Evolutionary conservation across 2,888 invertebrate species (phyloP).

Genomic region (Petrolisthes manimaculis): DNA sequence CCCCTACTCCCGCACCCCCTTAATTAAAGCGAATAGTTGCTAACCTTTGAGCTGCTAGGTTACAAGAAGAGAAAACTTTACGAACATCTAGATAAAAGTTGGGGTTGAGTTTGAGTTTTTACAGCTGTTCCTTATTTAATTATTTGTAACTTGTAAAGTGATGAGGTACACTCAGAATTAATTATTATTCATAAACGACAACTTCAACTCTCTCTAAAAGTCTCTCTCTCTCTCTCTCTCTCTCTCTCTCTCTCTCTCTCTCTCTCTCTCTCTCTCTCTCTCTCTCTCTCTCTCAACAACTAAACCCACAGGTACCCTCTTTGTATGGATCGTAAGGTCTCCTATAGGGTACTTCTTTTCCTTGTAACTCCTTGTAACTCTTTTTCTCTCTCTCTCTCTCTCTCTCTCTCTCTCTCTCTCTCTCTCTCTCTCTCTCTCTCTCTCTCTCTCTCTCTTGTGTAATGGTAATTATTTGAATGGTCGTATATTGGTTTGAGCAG

Average conservation of each 20-base stretch:
- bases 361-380: too few relatives aligned
- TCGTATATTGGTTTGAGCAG: background rate
- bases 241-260: slow-evolving; percentile 27
- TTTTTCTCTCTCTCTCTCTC: background rate
- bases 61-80: too few relatives aligned
- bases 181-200: too few relatives aligned
- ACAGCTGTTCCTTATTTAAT: too few relatives aligned
- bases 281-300: slow-evolving; percentile 18
- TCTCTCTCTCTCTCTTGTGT: slow-evolving; percentile 25
- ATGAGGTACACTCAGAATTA: too few relatives aligned
- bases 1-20: too few relatives aligned
- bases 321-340: background rate
- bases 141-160: too few relatives aligned
- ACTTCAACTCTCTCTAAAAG: background rate
- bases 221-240: background rate
- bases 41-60: too few relatives aligned
- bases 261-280: slow-evolving; percentile 37
- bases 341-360: background rate
- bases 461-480: background rate
- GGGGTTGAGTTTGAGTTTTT: too few relatives aligned
- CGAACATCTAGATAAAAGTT: too few relatives aligned
- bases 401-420: slow-evolving; percentile 35
- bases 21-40: too few relatives aligned
- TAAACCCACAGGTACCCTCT: background rate
- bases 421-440: slow-evolving; percentile 33